Evolutionary conservation across 2,888 invertebrate species (phyloP), one percentile per base, ranked within the genome.

Genomic region (Agriopis leucophaearia): DNA sequence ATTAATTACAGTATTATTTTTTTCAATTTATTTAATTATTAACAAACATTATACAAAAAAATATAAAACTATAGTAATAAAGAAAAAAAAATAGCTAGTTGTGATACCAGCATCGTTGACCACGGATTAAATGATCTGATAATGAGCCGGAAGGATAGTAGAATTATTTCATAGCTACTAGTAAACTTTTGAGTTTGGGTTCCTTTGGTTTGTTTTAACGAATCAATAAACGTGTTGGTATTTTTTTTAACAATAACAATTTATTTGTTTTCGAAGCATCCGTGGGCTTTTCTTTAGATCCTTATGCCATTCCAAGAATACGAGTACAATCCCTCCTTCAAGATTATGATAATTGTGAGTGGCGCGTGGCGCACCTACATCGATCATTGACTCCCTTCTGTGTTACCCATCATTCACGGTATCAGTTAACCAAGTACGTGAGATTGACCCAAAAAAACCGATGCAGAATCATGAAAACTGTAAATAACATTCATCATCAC

Each of bases 301-400:
- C 48, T 48, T 47, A 27, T 44, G 27, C 36, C 42, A 35, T 55
- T 61, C 27, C 13, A 47, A 45, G 57, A 62, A 62, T 47, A 42
- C 13, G 54, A 54, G 54, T 44, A 44, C 50, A 56, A 63, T 54
- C 35, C 59, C 64, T 69, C 60, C 64, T 59, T 45, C 55, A 60
- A 51, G 60, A 64, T 69, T 68, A 69, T 69, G 64, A 56, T 69
- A 69, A 69, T 69, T 64, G 64, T 69, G 56, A 60, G 45, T 51
- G 13, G 63, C 60, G 68, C 63, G 63, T 40, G 56, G 36, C 59
- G 64, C 48, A 64, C 55, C 68, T 57, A 64, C 68, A 69, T 69
- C 68, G 68, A 69, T 69, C 68, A 69, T 64, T 69, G 68, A 64
- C 68, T 67, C 64, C 67, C 68, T 51, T 68, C 55, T 47, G 59